Percentiles rank a stretch among this genome's conserved stretches.
Evolutionary conservation across 2,113 vertebrate genomes (phyloP).

Genomic region (Trogon melanurus): DNA sequence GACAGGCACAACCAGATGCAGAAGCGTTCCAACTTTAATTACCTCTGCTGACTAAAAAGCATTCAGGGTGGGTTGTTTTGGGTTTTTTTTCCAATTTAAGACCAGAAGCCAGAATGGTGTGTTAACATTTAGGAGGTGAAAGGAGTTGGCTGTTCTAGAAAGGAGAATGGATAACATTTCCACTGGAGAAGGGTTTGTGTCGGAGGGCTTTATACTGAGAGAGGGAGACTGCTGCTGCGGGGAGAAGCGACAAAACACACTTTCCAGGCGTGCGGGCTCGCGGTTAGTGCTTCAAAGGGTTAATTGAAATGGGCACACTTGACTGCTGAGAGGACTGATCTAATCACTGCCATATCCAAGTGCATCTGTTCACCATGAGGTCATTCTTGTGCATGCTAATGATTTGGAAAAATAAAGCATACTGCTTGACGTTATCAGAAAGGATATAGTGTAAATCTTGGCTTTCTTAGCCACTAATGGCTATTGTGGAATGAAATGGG

Average conservation of each 20-base stretch:
- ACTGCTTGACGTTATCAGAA: conserved; percentile 72
- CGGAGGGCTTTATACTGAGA: not conserved
- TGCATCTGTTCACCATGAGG: conserved; percentile 87
- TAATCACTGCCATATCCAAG: conserved; percentile 84
- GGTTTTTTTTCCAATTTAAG: not conserved
- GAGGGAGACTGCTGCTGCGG: not conserved
- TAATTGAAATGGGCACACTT: conserved; percentile 77
- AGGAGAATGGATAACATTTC: not conserved
- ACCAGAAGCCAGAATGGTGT: not conserved
- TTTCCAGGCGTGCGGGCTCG: not conserved
- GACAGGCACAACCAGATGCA: not conserved
- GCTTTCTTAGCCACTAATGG: conserved; percentile 47
- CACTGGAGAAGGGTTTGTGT: not conserved
- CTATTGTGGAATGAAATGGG: not conserved
- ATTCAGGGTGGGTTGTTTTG: not conserved
- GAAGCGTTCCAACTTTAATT: not conserved
- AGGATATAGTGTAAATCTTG: conserved; percentile 68
- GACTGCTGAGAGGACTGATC: conserved; percentile 82
- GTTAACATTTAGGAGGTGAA: not conserved
- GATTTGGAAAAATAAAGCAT: conserved; percentile 79
- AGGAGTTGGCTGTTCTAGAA: not conserved
- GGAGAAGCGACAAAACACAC: not conserved
- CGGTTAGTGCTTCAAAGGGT: conserved; percentile 65
- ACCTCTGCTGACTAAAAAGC: not conserved
- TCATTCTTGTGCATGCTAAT: conserved; percentile 86